A percentile compares a stretch with the other conserved stretches of the same genome.
phyloP scores from a whole-genome alignment of 92 coral and sea anemone species.

The Meandrina meandrites region DNA sequence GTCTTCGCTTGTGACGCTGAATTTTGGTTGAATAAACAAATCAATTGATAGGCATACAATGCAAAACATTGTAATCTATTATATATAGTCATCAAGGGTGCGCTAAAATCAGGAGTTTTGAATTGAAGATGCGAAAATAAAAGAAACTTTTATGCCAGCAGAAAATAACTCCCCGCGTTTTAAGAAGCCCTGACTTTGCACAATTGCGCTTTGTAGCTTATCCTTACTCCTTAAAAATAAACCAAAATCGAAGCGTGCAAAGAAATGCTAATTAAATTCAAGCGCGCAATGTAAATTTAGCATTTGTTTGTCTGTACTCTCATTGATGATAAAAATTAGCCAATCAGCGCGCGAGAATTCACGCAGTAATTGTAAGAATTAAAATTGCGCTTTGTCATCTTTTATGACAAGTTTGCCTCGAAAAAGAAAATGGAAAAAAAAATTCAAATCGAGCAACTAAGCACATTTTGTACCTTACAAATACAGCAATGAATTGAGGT shows the following conservation, averaged over 20 bases:
- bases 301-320: too few species aligned
- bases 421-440: too few species aligned
- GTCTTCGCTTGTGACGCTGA: not conserved
- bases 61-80: not conserved
- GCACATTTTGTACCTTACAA: not conserved
- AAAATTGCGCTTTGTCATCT: not conserved
- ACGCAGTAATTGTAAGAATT: too few species aligned
- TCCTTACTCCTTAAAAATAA: not conserved
- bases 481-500: not conserved
- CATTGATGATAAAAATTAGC: too few species aligned
- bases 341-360: too few species aligned
- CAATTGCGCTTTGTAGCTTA: too few species aligned
- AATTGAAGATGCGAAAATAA: not conserved
- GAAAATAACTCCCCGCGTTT: not conserved
- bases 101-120: not conserved
- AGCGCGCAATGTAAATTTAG: too few species aligned
- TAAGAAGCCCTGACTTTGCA: not conserved
- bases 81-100: too few species aligned
- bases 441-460: not conserved
- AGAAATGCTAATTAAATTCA: not conserved
- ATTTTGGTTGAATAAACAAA: not conserved
- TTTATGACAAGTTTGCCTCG: not conserved
- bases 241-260: not conserved
- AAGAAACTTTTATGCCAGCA: not conserved
- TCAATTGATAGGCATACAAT: not conserved